Base-by-base conservation (phyloP, 2,888 invertebrate species). In the Cosmorhoe ocellata region DNA sequence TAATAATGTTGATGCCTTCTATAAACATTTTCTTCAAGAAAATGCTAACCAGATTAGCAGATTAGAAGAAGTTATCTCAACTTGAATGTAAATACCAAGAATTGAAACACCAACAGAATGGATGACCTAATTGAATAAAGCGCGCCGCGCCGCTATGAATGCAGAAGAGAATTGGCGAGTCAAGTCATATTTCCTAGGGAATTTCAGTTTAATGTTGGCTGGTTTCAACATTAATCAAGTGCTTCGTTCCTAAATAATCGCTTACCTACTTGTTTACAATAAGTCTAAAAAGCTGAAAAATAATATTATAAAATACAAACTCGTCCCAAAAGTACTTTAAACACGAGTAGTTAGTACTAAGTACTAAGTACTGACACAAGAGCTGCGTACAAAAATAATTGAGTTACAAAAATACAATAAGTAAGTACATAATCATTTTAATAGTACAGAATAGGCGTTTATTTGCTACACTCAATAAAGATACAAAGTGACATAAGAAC, bases 81-180 rank as follows among this genome's bases (percentile, higher is more conserved):
- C 42, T 38, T 37, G 22, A 41, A 45, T 33, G 40, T 40, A 45
- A 46, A 51, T 24, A 36, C 31, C 48, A 41, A 41, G 48, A 42
- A 28, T 40, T 42, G 38, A 50, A 50, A 50, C 43, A 39, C 34
- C 33, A 47, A 42, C 46, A 42, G 46, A 42, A 51, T 18, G 46
- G 46, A 51, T 51, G 46, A 51, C 41, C 51, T 51, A 46, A 51
- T 51, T 51, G 51, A 45, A 38, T 42, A 24, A 31, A 45, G 33
- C 46, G 38, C 46, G 31, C 18, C 18, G 18, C 18, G 18, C 37
- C 51, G 46, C 45, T 22, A 37, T 41, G 37, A 46, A 46, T 42
- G 46, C 41, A 42, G 41, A 33, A 46, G 30, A 42, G 41, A 33
- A 46, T 28, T 46, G 51, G 33, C 31, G 36, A 33, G 46, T 40